Percentiles rank a stretch among this genome's conserved stretches.
Conservation (phyloP, 2,113 vertebrate genomes). For the Azemiops feae region DNA sequence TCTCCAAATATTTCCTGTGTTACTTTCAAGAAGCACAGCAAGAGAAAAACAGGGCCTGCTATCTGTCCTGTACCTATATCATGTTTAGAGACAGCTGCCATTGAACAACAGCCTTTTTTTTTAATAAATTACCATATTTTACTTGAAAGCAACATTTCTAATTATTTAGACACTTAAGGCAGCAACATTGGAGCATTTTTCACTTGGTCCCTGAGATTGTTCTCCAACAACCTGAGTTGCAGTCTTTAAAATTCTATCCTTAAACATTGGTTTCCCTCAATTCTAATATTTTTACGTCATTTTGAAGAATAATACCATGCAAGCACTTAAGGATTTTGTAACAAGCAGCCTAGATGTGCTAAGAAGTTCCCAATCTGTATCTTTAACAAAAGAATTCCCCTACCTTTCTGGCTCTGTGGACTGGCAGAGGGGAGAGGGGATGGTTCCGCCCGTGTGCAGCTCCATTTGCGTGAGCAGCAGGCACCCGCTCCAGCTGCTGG, state of each 20-base stretch:
- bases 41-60: neutral
- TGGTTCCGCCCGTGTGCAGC: neutral
- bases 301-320: neutral
- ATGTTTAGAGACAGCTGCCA: neutral
- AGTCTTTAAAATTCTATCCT: neutral
- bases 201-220: neutral
- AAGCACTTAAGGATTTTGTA: neutral
- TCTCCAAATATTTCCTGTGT: slow-evolving; percentile 36
- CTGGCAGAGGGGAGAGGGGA: neutral
- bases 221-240: neutral
- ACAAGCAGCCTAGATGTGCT: neutral
- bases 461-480: neutral
- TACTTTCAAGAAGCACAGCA: slow-evolving; percentile 9
- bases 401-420: neutral
- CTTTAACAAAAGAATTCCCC: neutral
- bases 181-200: neutral
- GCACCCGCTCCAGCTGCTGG: neutral
- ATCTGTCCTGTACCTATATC: rapidly evolving
- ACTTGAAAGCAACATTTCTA: neutral
- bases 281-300: neutral
- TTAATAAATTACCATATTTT: neutral
- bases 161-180: neutral
- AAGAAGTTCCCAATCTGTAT: neutral
- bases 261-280: neutral
- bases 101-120: no score